phyloP scores from a whole-genome alignment of 2,888 invertebrate genomes.

The Salpingus planirostris region DNA sequence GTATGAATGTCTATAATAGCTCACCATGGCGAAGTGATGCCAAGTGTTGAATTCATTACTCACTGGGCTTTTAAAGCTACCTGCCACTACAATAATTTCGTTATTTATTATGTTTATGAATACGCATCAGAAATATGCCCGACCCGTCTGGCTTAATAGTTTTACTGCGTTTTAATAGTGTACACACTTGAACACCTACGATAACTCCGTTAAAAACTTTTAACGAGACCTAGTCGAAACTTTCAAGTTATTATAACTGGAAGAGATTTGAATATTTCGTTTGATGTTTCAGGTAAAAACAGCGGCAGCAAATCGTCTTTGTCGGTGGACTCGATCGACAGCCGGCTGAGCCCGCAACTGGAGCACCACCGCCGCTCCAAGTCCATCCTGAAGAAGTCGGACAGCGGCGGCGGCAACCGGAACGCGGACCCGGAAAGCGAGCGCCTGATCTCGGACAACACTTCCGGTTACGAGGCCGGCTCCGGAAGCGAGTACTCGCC shows the following conservation, averaged over 20 bases:
- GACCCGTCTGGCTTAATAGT: too few relatives aligned
- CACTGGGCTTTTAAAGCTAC: too few relatives aligned
- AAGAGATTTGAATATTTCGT: too few relatives aligned
- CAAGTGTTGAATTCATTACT: too few relatives aligned
- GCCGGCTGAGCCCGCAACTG: constrained; percentile 49
- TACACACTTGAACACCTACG: too few relatives aligned
- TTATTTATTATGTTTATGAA: too few relatives aligned
- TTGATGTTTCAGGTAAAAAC: constrained; percentile 41
- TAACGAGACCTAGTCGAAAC: background rate
- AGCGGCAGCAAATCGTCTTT: constrained; percentile 58
- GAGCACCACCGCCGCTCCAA: constrained; percentile 61
- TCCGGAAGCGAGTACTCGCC: constrained; percentile 38
- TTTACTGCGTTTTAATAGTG: too few relatives aligned
- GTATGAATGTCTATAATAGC: too few relatives aligned
- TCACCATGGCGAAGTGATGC: too few relatives aligned
- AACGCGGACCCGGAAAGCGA: constrained; percentile 64
- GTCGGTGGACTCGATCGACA: constrained; percentile 61
- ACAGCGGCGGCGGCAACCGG: constrained; percentile 44
- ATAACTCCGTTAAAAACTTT: too few relatives aligned
- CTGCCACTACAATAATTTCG: too few relatives aligned
- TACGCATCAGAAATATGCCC: too few relatives aligned
- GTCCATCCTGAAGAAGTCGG: constrained; percentile 70
- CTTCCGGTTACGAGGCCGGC: constrained; percentile 49
- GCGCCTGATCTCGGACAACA: constrained; percentile 59
- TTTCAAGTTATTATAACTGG: background rate